Conservation (phyloP, 2,888 invertebrate genomes). For the Papilio protenor region DNA sequence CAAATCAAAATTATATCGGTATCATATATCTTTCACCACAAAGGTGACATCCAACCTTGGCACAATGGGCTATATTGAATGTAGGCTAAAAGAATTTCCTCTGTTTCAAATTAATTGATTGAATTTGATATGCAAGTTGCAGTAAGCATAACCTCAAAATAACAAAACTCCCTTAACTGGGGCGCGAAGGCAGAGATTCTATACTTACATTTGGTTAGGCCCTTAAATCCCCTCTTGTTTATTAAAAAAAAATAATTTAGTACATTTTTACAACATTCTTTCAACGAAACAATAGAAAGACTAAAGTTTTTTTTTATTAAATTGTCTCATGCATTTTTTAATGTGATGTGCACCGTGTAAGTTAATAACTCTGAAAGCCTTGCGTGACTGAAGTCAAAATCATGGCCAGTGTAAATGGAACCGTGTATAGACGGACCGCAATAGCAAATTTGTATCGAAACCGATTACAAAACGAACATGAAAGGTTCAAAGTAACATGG, state of each 20-base stretch:
- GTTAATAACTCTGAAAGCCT: slow-evolving; percentile 39
- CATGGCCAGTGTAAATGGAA: slow-evolving; percentile 17
- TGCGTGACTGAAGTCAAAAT: slow-evolving; percentile 37
- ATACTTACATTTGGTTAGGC: too few relatives aligned
- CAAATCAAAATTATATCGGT: not conserved
- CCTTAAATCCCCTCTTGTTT: too few relatives aligned
- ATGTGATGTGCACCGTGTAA: slow-evolving; percentile 21
- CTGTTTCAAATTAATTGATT: not conserved
- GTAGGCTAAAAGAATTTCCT: not conserved
- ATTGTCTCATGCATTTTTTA: not conserved
- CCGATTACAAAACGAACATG: slow-evolving; percentile 25
- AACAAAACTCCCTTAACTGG: too few relatives aligned
- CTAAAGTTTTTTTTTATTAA: not conserved
- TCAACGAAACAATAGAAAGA: not conserved
- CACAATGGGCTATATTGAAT: not conserved
- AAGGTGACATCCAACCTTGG: not conserved
- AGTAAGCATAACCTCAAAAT: too few relatives aligned
- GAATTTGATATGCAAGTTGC: not conserved
- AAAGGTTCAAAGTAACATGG: slow-evolving; percentile 26
- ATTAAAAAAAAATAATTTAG: too few relatives aligned
- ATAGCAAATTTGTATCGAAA: slow-evolving; percentile 10
- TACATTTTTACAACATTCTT: too few relatives aligned
- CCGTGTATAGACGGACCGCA: slow-evolving; percentile 22
- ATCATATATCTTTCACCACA: slow-evolving; percentile 3
- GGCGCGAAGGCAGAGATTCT: too few relatives aligned